Evolutionary conservation across 2,113 vertebrate species (phyloP).

Genomic region (Tetraodon nigroviridis): DNA sequence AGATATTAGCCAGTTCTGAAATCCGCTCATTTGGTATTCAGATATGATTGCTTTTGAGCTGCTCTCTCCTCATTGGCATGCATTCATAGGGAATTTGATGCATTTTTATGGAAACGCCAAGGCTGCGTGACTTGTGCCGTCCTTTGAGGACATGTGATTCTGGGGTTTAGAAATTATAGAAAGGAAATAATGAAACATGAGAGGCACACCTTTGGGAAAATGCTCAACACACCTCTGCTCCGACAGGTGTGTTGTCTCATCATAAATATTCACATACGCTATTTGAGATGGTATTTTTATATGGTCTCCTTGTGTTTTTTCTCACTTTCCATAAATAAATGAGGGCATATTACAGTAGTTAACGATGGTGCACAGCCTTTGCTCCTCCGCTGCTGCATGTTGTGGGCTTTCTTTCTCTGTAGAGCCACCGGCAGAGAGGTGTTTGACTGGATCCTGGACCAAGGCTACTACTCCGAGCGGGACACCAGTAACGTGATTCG

Average conservation of each 20-base stretch:
- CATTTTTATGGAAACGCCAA: conserved; percentile 30
- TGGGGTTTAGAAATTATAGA: conserved; percentile 20
- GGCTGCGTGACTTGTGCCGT: conserved; percentile 15
- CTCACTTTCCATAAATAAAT: too few species aligned
- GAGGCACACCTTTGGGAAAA: conserved; percentile 3
- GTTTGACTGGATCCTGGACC: conserved; percentile 99
- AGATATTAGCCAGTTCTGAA: conserved; percentile 42
- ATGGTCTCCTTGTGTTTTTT: too few species aligned
- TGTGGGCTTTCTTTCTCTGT: conserved; percentile 4
- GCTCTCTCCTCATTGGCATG: conserved; percentile 36
- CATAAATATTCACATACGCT: neutral
- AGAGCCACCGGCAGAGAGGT: conserved; percentile 97
- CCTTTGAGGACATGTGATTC: conserved; percentile 29
- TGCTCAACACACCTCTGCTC: conserved; percentile 4
- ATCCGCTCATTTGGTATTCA: conserved; percentile 56
- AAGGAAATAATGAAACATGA: conserved; percentile 15
- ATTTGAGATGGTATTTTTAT: too few species aligned
- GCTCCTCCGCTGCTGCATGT: too few species aligned
- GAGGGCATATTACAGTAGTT: too few species aligned
- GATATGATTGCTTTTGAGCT: conserved; percentile 38
- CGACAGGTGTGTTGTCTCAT: conserved; percentile 7
- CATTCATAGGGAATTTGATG: conserved; percentile 43
- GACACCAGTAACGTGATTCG: conserved; percentile 98
- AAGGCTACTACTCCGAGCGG: conserved; percentile 95
- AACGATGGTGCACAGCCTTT: too few species aligned